These are phyloP conservation scores for Zosterops lateralis DNA, from an alignment of 2,113 vertebrate species.

Conservation along the genomic window DNA sequence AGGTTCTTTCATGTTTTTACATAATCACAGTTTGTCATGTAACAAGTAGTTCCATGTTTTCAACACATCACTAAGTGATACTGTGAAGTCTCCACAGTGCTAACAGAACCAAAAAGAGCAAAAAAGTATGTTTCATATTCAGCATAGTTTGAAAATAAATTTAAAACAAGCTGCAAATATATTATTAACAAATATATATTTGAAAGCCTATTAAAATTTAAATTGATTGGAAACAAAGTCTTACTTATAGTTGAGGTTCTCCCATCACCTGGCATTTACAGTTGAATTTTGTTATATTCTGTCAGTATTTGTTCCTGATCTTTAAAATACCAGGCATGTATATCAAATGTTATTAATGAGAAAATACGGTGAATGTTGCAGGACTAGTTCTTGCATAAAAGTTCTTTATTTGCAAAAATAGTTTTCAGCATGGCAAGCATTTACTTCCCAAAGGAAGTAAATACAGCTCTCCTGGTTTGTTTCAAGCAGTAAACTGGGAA, in stretches of 20 bases:
- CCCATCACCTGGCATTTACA: background rate
- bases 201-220: background rate
- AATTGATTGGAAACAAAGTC: background rate
- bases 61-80: constrained; percentile 87
- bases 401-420: background rate
- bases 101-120: constrained; percentile 41
- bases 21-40: constrained; percentile 84
- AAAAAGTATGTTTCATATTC: background rate
- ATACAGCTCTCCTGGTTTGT: background rate
- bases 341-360: background rate
- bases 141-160: background rate
- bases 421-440: background rate
- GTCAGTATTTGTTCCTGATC: background rate
- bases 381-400: background rate
- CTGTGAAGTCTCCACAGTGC: constrained; percentile 83
- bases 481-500: background rate
- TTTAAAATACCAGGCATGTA: background rate
- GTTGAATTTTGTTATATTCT: background rate
- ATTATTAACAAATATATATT: background rate
- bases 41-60: constrained; percentile 88
- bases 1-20: constrained; percentile 61
- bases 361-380: background rate
- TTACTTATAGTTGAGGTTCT: background rate
- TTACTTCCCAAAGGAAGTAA: background rate
- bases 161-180: background rate